Conservation (phyloP, 2,113 vertebrate genomes). For the Prunella himalayana region DNA sequence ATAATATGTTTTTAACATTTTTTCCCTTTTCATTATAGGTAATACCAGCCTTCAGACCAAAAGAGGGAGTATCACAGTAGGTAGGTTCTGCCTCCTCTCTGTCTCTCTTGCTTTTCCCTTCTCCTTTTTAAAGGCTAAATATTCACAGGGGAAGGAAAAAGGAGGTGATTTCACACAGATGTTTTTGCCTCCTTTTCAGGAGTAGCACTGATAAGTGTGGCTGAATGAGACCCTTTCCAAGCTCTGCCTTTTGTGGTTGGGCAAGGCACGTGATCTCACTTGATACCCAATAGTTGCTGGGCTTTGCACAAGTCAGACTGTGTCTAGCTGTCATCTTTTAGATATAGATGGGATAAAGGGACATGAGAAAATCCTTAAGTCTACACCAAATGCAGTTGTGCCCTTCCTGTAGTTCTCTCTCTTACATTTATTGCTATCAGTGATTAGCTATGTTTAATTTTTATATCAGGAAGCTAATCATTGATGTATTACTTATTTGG, state of each 20-base stretch:
- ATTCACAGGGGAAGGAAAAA: neutral
- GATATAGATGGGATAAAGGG: neutral
- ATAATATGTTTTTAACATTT: neutral
- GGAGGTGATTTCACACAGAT: neutral
- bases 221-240: neutral
- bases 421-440: neutral
- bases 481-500: neutral
- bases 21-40: slow-evolving; percentile 41
- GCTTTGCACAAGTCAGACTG: neutral
- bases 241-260: neutral
- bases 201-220: neutral
- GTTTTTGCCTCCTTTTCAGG: neutral
- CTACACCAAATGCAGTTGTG: neutral
- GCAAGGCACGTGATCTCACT: neutral
- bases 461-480: neutral
- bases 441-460: neutral
- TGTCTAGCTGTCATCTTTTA: neutral
- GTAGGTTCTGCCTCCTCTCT: slow-evolving; percentile 46
- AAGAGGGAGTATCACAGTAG: slow-evolving; percentile 74
- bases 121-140: neutral
- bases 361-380: neutral
- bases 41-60: slow-evolving; percentile 68
- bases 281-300: neutral
- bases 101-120: neutral
- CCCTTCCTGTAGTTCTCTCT: neutral